Evolutionary conservation across 2,797 vertebrate genomes (phyloP), one percentile per base, ranked within the genome.

Genomic region (Urophycis tenuis): DNA sequence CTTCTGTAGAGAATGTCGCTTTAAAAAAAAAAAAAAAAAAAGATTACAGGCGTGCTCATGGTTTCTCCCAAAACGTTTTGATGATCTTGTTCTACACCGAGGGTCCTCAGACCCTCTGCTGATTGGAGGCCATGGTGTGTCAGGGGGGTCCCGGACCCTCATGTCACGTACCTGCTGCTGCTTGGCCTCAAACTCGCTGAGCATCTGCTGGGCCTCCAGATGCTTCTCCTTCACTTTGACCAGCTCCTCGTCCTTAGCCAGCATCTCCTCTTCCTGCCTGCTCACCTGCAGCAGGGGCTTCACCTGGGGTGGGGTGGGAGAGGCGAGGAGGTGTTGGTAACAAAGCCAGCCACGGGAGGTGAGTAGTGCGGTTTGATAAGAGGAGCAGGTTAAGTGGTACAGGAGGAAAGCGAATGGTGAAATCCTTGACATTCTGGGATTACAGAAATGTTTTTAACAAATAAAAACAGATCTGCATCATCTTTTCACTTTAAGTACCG

Each of bases 231-330:
- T 95, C 60, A 96, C 95, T 83, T 96, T 98, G 32, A 74, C 22
- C 74, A 99, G 92, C 78, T 99, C 98, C 0, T 96, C 95, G 75
- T 99, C 97, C 84, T 98, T 99, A 80, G 96, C 95, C 88, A 94
- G 92, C 95, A 99, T 95, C 90, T 98, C 98, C 79, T 99, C 98
- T 81, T 99, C 98, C 91, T 98, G 97, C 41, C 96, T 93, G 90
- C 95, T 99, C 76, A 98, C 97, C 89, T 99, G 96, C 75, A 99
- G 92, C 85, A 99, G 92, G 0, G 98, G 98, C 85, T 99, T 99
- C 85, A 99, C 97, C 98, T 99, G 76, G 75, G 15, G 72, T n/a
- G n/a, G n/a, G n/a, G n/a, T n/a, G n/a, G 80, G 29, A 6, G 22
- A 36, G 49, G 0, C 5, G 25, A 45, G 76, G 60, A 34, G 75